phyloP scores from a whole-genome alignment of 2,113 vertebrate genomes.

The Meles meles region DNA sequence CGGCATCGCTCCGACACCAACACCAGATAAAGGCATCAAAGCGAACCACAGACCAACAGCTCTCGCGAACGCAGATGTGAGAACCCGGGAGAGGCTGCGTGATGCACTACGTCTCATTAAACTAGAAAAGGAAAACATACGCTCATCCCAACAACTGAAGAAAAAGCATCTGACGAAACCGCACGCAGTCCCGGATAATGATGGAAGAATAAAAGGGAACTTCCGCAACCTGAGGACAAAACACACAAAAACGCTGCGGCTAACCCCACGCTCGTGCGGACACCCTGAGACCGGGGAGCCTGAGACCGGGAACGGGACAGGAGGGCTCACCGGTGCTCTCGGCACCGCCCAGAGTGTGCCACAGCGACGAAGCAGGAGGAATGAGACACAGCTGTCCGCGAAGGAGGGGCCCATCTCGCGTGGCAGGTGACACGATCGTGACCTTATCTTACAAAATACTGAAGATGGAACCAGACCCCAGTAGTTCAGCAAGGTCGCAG shows the following conservation, averaged over 20 bases:
- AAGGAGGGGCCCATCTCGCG: accelerated
- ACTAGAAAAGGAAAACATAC: neutral
- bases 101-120: too few species aligned
- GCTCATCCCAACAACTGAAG: neutral
- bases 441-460: too few species aligned
- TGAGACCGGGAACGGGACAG: too few species aligned
- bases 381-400: too few species aligned
- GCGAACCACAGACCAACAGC: neutral
- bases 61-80: neutral
- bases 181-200: neutral
- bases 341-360: too few species aligned
- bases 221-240: neutral
- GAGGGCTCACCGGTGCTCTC: too few species aligned
- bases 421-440: neutral
- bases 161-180: neutral
- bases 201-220: neutral
- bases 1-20: neutral
- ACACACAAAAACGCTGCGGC: neutral
- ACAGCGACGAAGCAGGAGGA: too few species aligned
- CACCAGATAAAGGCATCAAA: neutral
- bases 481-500: too few species aligned
- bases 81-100: too few species aligned
- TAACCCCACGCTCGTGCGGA: accelerated
- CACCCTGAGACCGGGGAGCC: too few species aligned
- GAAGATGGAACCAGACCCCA: too few species aligned